Evolutionary conservation across 2,113 vertebrate genomes (phyloP), one percentile per base, ranked within the genome.

Genomic region (Myotis yumanensis): DNA sequence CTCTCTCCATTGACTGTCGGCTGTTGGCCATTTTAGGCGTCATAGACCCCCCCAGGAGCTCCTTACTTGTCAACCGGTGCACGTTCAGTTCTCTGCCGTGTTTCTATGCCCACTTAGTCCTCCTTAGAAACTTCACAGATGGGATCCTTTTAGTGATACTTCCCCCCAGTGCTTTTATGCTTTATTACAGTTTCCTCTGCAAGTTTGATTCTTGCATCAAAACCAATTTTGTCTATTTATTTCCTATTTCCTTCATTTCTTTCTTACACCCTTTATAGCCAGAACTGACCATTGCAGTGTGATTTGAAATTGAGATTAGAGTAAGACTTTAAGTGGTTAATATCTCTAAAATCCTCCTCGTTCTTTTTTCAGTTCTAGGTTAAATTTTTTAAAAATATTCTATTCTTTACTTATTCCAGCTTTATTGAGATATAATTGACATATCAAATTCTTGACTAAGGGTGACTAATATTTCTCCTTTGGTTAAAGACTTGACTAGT

Each of bases 391-490:
- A 89, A 48, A 68, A 28, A 72, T 6, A 30, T 54, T 48, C 40
- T 51, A 0, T 68, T 85, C 14, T 86, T 59, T 69, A 64, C 62
- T 2, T 30, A n/a, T 25, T 51, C 14, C 57, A 35, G 79, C 48
- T 68, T 81, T 72, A 22, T 40, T 71, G 92, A 88, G 32, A 51
- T 79, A 7, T 17, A 52, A 14, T 43, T 80, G 81, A n/a, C 57
- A 10, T 30, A 30, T 81, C 57, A 79, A 35, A 37, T 68, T 94
- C 66, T 30, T 95, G 51, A 69, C 6, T 7, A 1, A 11, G 43
- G 72, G 32, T 90, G 72, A 68, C n/a, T 66, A 4, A 25, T 46
- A 57, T 90, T 93, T 95, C 40, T 93, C 32, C 83, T 92, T 95
- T 48, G 72, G 23, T 89, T 73, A 1, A 51, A 86, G 75, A n/a